A percentile compares a stretch with the other conserved stretches of the same genome.
Evolutionary conservation across 2,797 vertebrate genomes (phyloP).

Genomic region (Phalanger gymnotis): DNA sequence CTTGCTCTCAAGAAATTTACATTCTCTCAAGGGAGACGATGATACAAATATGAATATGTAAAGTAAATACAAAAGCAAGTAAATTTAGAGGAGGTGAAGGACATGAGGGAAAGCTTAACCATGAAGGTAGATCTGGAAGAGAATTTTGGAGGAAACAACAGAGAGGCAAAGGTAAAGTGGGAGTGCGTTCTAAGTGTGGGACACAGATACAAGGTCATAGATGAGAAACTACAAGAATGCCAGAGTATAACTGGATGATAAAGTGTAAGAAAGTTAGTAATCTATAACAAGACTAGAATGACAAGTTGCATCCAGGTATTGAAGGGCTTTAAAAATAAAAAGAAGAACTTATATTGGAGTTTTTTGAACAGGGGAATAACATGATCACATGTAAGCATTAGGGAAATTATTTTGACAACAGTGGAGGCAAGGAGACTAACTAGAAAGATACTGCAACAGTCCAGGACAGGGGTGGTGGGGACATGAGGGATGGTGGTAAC

Average conservation of each 20-base stretch:
- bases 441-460: not conserved
- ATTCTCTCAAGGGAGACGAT: not conserved
- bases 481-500: not conserved
- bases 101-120: not conserved
- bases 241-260: not conserved
- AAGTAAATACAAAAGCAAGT: not conserved
- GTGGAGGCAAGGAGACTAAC: not conserved
- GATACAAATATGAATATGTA: not conserved
- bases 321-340: not conserved
- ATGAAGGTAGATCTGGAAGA: not conserved
- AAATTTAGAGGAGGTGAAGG: not conserved
- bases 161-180: not conserved
- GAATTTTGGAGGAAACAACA: not conserved
- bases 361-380: not conserved
- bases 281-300: not conserved
- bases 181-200: no score
- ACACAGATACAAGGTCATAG: not conserved
- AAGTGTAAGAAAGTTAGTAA: not conserved
- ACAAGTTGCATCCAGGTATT: not conserved
- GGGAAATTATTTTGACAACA: not conserved
- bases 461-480: not conserved
- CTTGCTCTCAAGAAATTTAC: not conserved
- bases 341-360: not conserved
- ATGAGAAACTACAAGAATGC: not conserved
- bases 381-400: not conserved